Evolutionary conservation across 2,888 invertebrate species (phyloP), one percentile per base, ranked within the genome.

Genomic region (Archaeoteleia sp.): DNA sequence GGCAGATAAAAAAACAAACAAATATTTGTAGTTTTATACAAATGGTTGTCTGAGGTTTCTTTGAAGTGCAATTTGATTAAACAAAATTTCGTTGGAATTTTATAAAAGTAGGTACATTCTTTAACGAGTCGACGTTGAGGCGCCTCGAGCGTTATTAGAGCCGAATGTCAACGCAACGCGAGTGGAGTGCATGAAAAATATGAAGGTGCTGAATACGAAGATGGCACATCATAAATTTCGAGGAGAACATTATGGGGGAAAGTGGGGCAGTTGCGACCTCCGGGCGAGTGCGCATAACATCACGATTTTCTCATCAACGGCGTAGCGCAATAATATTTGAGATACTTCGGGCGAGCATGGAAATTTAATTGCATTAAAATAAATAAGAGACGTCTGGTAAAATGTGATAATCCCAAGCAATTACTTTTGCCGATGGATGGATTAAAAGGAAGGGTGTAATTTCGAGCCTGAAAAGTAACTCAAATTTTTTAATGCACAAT

Each of bases 281-380:
- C 49, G 55, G 63, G 65, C 51, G 32, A 51, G 20, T 37, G 55
- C 51, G 35, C 49, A 51, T 43, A 65, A 65, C 55, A 51, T 65
- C 65, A 55, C 65, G 65, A 57, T 65, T 65, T 57, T 65, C 65
- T 51, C 65, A 65, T 65, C 65, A 57, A 53, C 45, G 45, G 30
- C 12, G 55, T 42, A 55, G 49, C 42, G 63, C 63, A 63, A 63
- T 62, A 62, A 62, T 60, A 32, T 62, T 54, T 29, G 37, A 62
- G 40, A 42, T 62, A 43, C 54, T 53, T 53, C 34, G 34, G 54
- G 42, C 61, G 43, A 32, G 9, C 40, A 32, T 46, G 45, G 29
- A 46, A 46, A 54, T 61, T 53, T 46, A 40, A 53, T 53, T 54
- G 46, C 46, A 27, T 45, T 53, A 27, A 34, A 20, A 61, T 53